These are phyloP conservation scores for Poecilia latipinna DNA, from an alignment of 2,113 vertebrate species.

Conservation along the genomic window DNA sequence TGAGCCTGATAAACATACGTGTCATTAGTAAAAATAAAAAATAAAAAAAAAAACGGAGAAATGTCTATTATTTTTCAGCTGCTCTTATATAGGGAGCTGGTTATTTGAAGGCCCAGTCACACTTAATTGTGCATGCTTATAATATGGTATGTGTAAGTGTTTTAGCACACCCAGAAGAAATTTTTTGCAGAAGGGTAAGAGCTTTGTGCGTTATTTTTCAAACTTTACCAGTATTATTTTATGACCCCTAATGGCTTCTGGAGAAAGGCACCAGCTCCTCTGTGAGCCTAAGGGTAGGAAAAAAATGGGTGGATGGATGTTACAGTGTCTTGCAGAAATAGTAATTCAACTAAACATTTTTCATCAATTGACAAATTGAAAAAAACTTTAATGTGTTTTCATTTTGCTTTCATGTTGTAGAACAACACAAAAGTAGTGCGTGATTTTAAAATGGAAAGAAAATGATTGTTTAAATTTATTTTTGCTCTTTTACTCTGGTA, in stretches of 20 bases:
- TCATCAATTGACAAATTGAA: neutral
- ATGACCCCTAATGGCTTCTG: too few relatives aligned
- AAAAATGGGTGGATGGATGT: neutral
- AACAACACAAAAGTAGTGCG: too few relatives aligned
- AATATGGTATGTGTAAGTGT: neutral
- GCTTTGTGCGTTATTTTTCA: neutral
- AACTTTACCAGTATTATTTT: neutral
- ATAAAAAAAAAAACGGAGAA: neutral
- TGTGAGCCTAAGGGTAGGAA: too few relatives aligned
- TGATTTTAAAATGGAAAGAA: too few relatives aligned
- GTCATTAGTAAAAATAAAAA: neutral
- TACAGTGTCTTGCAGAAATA: neutral
- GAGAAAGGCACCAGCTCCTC: too few relatives aligned
- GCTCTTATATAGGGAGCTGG: neutral
- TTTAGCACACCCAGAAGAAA: neutral
- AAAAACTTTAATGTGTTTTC: neutral
- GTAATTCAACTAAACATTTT: neutral
- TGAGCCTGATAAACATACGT: slow-evolving; percentile 30
- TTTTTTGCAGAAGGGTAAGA: slow-evolving; percentile 1
- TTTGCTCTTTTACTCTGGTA: too few relatives aligned
- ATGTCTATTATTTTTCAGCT: neutral
- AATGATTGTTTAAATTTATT: too few relatives aligned
- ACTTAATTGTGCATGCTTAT: neutral
- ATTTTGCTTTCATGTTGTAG: too few relatives aligned
- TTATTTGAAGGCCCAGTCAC: neutral